Percentiles rank a stretch among this genome's conserved stretches.
Evolutionary conservation across 2,888 invertebrate species (phyloP).

Genomic region (Julus scandinavius): DNA sequence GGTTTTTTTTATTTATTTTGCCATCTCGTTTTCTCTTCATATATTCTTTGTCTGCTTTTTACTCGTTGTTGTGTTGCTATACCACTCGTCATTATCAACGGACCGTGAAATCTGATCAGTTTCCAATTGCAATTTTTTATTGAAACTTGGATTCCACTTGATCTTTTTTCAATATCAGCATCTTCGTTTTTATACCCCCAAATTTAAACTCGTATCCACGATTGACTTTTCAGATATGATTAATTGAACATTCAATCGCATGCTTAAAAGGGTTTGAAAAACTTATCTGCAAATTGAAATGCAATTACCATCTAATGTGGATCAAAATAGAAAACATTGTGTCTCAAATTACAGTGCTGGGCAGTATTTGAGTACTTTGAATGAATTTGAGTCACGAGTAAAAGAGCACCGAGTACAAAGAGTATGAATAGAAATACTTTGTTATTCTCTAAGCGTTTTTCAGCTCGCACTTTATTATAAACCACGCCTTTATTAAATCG

Average conservation of each 20-base stretch:
- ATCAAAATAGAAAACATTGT: background rate
- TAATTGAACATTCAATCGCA: background rate
- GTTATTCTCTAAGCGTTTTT: too few species aligned
- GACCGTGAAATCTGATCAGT: conserved; percentile 29
- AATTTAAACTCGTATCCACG: background rate
- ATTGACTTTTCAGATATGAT: background rate
- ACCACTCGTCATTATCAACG: conserved; percentile 21
- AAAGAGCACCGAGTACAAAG: too few species aligned
- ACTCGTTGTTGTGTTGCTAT: conserved; percentile 22
- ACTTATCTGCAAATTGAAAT: background rate
- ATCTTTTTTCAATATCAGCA: conserved; percentile 9
- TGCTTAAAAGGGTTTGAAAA: background rate
- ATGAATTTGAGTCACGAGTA: too few species aligned
- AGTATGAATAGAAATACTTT: too few species aligned
- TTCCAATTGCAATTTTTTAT: conserved; percentile 40
- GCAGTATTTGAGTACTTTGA: too few species aligned
- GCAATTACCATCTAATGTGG: conserved; percentile 17
- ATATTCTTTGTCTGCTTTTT: background rate
- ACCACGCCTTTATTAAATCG: too few species aligned
- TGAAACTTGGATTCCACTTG: conserved; percentile 7
- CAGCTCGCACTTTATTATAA: too few species aligned
- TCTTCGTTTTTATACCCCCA: background rate
- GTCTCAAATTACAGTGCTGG: too few species aligned
- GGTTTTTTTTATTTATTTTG: background rate
- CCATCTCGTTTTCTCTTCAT: background rate